These are phyloP conservation scores for Phalacrocorax brasilianus DNA, from an alignment of 2,113 vertebrate genomes.

Conservation along the genomic window DNA sequence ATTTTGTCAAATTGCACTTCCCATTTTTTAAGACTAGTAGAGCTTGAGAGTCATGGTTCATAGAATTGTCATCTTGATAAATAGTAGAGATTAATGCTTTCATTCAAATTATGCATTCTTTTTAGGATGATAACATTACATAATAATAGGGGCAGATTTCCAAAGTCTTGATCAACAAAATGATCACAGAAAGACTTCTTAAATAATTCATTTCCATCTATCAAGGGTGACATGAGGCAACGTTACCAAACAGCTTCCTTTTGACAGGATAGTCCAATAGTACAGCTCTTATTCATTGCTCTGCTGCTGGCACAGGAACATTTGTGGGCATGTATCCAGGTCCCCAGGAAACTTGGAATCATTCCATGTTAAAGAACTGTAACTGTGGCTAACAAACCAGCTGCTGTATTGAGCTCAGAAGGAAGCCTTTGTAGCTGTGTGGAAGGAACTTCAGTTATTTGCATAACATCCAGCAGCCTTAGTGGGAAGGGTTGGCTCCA, in stretches of 20 bases:
- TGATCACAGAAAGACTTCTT: neutral
- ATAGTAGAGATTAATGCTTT: constrained; percentile 11
- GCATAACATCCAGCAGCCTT: constrained; percentile 67
- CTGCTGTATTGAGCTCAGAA: constrained; percentile 45
- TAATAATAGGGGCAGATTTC: constrained; percentile 55
- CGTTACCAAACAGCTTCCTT: constrained; percentile 9
- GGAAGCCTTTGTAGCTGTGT: constrained; percentile 58
- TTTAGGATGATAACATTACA: constrained; percentile 28
- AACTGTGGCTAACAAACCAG: constrained; percentile 48
- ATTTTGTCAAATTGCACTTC: constrained; percentile 35
- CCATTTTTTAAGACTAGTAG: constrained; percentile 27
- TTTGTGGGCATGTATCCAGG: neutral
- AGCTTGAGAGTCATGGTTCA: neutral
- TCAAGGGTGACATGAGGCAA: constrained; percentile 8
- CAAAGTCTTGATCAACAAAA: constrained; percentile 40
- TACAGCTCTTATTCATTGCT: constrained; percentile 19
- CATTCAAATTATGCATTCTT: constrained; percentile 1
- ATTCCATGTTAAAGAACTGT: constrained; percentile 30
- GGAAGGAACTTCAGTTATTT: constrained; percentile 69
- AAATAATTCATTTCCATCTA: constrained; percentile 21
- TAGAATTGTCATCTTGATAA: constrained; percentile 29
- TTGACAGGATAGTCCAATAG: constrained; percentile 1
- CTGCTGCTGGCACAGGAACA: neutral
- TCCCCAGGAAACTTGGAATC: constrained; percentile 37
- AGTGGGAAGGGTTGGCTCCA: constrained; percentile 26